Base-by-base conservation (phyloP, 2,888 invertebrate species). In the Dermolepida albohirtum region DNA sequence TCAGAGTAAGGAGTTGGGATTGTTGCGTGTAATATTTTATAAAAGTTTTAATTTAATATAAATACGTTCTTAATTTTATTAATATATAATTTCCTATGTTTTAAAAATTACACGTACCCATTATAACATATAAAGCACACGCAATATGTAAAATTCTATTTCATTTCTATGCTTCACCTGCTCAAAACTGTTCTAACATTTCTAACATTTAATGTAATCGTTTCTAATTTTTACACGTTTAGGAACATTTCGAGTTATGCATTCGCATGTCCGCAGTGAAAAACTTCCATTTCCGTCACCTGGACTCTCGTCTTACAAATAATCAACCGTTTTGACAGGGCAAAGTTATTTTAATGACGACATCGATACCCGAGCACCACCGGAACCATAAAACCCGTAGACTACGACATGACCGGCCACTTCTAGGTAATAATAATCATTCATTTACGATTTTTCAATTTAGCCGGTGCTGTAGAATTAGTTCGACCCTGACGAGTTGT, bases 231-330 rank as follows among this genome's bases (percentile, higher is more conserved):
- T 51, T 51, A 27, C 51, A 51, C 51, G 51, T 10, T 10, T 7
- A 10, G 34, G 34, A 34, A 54, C 14, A 54, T 17, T 54, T 54
- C 54, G 12, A 14, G 54, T 14, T n/a, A 54, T 40, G 39, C 17
- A 17, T 54, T 40, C 54, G 40, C 54, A 54, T 54, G 40, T 62
- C 50, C 62, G n/a, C 7, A 17, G 27, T 62, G 44, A 62, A n/a
- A n/a, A 62, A 62, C 40, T 41, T 41, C 41, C 27, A 41, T 67
- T 67, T 62, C 67, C 67, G 67, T 64, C 67, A 67, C 64, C 64
- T 67, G 64, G 64, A 34, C 34, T 59, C 27, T 66, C 54, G 29
- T 27, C 52, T 55, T 67, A 67, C 55, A 64, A 67, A 67, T 64
- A 63, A 63, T 67, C 49, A 55, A 64, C 44, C 27, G 66, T 59